These are phyloP conservation scores for Allolobophora icterica DNA, from an alignment of 2,888 invertebrate species.

Conservation along the genomic window DNA sequence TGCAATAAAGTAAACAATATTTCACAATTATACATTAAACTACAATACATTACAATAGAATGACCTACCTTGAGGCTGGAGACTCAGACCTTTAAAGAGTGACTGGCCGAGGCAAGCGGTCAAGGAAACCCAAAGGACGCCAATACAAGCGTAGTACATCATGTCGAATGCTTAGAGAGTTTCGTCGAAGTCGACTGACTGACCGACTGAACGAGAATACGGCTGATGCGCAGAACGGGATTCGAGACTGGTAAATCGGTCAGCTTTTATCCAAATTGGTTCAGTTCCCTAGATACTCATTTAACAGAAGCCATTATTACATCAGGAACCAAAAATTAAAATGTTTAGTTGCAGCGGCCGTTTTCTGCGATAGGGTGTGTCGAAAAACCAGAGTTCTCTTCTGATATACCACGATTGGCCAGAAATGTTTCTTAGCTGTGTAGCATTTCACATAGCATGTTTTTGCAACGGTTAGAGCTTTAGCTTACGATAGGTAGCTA, in stretches of 20 bases:
- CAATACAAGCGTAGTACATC: not conserved
- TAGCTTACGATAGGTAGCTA: not conserved
- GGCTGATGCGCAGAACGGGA: not conserved
- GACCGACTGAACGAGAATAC: not conserved
- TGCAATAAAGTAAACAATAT: too few relatives aligned
- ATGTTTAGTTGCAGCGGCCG: not conserved
- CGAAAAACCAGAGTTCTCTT: not conserved
- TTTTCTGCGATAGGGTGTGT: not conserved
- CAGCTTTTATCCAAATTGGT: not conserved
- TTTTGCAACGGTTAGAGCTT: not conserved
- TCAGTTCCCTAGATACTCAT: not conserved
- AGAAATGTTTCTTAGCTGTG: not conserved
- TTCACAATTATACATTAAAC: not conserved
- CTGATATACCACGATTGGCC: not conserved
- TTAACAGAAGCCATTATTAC: not conserved
- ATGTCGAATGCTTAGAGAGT: not conserved
- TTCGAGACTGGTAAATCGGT: not conserved
- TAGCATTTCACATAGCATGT: not conserved
- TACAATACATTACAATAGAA: not conserved
- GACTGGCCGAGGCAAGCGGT: conserved; percentile 2
- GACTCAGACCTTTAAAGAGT: not conserved
- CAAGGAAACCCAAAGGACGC: not conserved
- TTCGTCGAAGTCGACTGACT: not conserved
- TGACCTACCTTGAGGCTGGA: not conserved
- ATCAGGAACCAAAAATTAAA: not conserved